These are phyloP conservation scores for Pinna nobilis DNA, from an alignment of 1,140 invertebrate genomes.

Conservation along the genomic window DNA sequence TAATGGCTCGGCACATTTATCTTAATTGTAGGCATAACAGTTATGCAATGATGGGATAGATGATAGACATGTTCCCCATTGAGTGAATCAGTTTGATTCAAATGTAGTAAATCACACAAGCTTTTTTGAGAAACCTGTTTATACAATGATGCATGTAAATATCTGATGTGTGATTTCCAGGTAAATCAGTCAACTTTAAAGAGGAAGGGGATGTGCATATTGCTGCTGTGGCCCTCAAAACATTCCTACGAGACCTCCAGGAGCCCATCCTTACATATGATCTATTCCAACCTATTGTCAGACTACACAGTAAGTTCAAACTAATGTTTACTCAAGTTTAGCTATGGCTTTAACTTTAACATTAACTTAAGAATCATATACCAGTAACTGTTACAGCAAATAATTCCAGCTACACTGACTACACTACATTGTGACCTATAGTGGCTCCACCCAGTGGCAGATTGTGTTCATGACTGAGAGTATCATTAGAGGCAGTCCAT, in stretches of 20 bases:
- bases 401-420: background rate
- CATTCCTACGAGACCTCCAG: conserved; percentile 93
- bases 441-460: too few species aligned
- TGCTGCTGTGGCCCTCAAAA: conserved; percentile 95
- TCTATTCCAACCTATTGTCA: conserved; percentile 94
- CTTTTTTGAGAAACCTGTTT: too few species aligned
- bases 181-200: conserved; percentile 81
- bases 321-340: background rate
- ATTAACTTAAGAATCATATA: background rate
- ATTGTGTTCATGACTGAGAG: too few species aligned
- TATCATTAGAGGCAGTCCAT: too few species aligned
- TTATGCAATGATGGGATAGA: background rate
- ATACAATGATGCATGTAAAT: background rate
- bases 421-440: background rate
- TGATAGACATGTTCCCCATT: background rate
- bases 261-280: conserved; percentile 97
- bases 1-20: too few species aligned
- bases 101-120: too few species aligned
- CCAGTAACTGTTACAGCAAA: background rate
- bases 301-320: conserved; percentile 86
- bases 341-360: background rate
- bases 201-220: conserved; percentile 87
- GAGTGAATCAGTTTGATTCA: too few species aligned
- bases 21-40: too few species aligned
- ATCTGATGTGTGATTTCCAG: conserved; percentile 41